phyloP scores from a whole-genome alignment of 2,888 invertebrate species.

The Cordilura impudica region DNA sequence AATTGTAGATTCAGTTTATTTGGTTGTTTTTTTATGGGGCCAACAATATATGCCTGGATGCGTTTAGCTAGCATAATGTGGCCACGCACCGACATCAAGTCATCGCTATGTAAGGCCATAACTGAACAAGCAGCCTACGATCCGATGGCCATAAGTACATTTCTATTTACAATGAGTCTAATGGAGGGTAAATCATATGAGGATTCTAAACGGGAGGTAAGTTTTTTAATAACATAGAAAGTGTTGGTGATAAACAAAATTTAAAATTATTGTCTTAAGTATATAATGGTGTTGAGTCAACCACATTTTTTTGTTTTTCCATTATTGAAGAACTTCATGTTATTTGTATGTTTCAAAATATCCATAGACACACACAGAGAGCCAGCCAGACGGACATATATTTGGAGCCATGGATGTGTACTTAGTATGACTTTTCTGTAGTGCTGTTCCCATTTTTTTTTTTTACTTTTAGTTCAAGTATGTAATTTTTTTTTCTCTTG shows the following conservation, averaged over 20 bases:
- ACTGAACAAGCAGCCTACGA: constrained; percentile 82
- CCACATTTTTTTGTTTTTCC: background rate
- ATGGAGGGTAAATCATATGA: constrained; percentile 79
- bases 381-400: constrained; percentile 17
- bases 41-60: constrained; percentile 84
- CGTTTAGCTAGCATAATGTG: constrained; percentile 80
- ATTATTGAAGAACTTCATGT: background rate
- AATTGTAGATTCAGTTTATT: constrained; percentile 81
- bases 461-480: constrained; percentile 52
- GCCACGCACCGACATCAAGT: constrained; percentile 76
- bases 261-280: background rate
- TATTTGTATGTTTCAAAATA: constrained; percentile 7
- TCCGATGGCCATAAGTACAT: constrained; percentile 81
- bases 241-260: background rate
- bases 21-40: constrained; percentile 83
- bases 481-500: constrained; percentile 35
- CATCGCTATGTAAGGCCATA: constrained; percentile 77
- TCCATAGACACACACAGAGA: background rate
- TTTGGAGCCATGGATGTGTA: constrained; percentile 32
- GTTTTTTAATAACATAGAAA: constrained; percentile 52
- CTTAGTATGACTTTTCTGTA: constrained; percentile 27
- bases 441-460: constrained; percentile 44
- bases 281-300: background rate
- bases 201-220: constrained; percentile 79
- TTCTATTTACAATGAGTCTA: constrained; percentile 81